These are phyloP conservation scores for Piscicola geometra DNA, from an alignment of 2,888 invertebrate species.

Conservation along the genomic window DNA sequence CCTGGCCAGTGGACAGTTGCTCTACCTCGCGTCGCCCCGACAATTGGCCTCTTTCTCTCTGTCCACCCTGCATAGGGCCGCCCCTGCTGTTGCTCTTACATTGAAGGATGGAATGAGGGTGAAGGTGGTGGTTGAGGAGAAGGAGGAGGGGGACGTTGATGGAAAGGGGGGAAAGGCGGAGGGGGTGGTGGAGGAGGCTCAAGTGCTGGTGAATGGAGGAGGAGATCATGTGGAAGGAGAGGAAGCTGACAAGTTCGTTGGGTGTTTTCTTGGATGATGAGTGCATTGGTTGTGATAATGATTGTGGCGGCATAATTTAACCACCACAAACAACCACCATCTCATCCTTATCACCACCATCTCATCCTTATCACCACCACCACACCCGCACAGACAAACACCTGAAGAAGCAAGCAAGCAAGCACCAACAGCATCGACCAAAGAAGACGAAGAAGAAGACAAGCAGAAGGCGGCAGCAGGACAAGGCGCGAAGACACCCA, in stretches of 20 bases:
- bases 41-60: conserved; percentile 26
- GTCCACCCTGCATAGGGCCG: conserved; percentile 8
- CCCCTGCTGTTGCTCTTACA: conserved; percentile 1
- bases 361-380: background rate
- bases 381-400: background rate
- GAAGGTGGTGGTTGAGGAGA: conserved; percentile 20
- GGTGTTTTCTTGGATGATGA: background rate
- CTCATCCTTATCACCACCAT: no score
- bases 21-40: conserved; percentile 5
- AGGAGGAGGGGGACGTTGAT: background rate
- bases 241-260: no score
- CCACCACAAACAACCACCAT: no score
- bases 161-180: background rate
- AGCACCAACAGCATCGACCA: background rate
- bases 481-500: background rate
- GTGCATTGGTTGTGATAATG: background rate
- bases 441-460: conserved; percentile 8
- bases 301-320: background rate
- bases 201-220: background rate
- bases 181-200: background rate
- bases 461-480: conserved; percentile 11
- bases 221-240: no score
- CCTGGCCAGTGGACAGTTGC: conserved; percentile 6
- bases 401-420: conserved; percentile 1
- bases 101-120: conserved; percentile 36